A percentile compares a stretch with the other conserved stretches of the same genome.
Conservation (phyloP, 2,113 vertebrate species). For the Odontesthes bonariensis region DNA sequence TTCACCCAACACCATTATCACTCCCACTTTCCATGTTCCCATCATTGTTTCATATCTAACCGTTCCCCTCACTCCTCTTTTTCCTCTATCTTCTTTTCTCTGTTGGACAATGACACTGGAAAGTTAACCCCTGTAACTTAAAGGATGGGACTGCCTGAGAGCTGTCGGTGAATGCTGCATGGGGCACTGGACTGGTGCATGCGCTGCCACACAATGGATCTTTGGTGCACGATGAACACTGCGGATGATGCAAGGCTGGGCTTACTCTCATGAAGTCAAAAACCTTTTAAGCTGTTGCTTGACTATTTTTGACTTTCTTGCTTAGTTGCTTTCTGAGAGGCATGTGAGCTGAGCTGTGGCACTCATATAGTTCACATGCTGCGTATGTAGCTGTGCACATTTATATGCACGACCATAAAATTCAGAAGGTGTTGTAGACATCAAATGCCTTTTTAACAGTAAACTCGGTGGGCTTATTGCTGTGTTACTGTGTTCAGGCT, state of each 20-base stretch:
- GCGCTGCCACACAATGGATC: constrained; percentile 64
- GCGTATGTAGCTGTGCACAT: background rate
- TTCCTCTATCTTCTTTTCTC: constrained; percentile 66
- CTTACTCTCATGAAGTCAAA: constrained; percentile 27
- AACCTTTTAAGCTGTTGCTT: background rate
- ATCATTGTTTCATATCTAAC: constrained; percentile 18
- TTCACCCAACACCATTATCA: constrained; percentile 9
- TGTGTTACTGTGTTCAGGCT: background rate
- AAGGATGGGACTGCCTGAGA: constrained; percentile 75
- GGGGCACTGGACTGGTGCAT: constrained; percentile 82
- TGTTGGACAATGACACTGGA: constrained; percentile 74
- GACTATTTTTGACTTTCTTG: background rate
- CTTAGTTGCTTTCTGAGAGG: background rate
- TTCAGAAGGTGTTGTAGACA: background rate
- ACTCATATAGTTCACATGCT: background rate
- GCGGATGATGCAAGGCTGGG: constrained; percentile 61
- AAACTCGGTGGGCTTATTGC: background rate
- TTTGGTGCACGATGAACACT: constrained; percentile 76
- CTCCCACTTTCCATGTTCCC: constrained; percentile 1
- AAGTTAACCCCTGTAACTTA: constrained; percentile 60
- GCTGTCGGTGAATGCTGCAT: constrained; percentile 85
- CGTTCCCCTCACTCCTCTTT: constrained; percentile 69
- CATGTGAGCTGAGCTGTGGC: background rate
- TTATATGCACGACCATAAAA: too few species aligned
- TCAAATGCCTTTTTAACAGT: background rate